phyloP scores from a whole-genome alignment of 2,113 vertebrate species.

The Cichladusa arquata region DNA sequence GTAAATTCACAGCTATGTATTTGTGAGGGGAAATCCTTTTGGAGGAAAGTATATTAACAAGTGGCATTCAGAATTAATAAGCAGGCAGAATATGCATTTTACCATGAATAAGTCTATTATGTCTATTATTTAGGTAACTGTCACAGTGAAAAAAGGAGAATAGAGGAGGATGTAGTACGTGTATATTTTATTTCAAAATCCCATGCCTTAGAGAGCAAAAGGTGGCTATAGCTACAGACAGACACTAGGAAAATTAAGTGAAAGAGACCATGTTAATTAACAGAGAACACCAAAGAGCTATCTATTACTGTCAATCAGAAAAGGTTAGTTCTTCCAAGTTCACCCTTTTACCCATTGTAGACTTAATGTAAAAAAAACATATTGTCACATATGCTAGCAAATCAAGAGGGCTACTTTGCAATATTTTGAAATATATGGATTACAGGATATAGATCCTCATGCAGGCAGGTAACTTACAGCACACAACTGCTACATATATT shows the following conservation, averaged over 20 bases:
- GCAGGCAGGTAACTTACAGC: not conserved
- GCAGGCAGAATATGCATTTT: not conserved
- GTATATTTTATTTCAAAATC: not conserved
- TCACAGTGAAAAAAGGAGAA: not conserved
- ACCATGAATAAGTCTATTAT: not conserved
- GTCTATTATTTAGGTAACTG: not conserved
- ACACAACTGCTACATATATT: fast-evolving
- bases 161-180: not conserved
- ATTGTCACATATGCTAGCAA: not conserved
- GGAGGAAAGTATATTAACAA: not conserved
- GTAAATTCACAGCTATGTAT: not conserved
- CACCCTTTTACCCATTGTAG: not conserved
- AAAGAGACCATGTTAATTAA: not conserved
- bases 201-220: not conserved
- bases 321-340: constrained; percentile 9
- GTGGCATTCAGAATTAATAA: not conserved
- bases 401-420: not conserved
- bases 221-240: not conserved
- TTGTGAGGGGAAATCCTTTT: not conserved
- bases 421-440: not conserved
- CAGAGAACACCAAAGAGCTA: not conserved
- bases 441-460: not conserved
- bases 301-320: constrained; percentile 8
- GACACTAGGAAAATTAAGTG: not conserved
- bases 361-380: not conserved